These are phyloP conservation scores for Notamacropus eugenii DNA, from an alignment of 2,797 vertebrate species.

Conservation along the genomic window DNA sequence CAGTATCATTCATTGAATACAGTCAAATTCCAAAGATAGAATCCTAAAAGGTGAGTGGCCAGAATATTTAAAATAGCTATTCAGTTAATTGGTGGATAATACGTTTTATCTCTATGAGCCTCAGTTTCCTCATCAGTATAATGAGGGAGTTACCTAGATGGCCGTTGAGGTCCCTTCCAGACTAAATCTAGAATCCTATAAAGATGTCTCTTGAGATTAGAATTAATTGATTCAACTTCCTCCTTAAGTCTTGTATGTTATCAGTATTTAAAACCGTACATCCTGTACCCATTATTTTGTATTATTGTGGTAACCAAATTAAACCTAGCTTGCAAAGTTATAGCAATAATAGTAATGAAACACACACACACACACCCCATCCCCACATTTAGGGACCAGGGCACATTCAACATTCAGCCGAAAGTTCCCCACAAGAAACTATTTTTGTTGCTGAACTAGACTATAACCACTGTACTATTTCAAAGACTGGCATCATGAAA, in stretches of 20 bases:
- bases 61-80: conserved; percentile 30
- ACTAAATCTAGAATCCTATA: neutral
- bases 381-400: neutral
- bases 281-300: conserved; percentile 41
- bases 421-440: conserved; percentile 34
- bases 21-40: conserved; percentile 44
- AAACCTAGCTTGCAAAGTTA: conserved; percentile 43
- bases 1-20: conserved; percentile 14
- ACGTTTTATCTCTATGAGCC: neutral
- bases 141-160: conserved; percentile 17
- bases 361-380: neutral
- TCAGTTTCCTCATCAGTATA: neutral
- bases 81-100: conserved; percentile 20
- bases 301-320: conserved; percentile 22
- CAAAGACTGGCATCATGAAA: neutral
- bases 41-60: conserved; percentile 6
- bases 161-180: neutral
- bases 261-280: neutral
- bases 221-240: neutral
- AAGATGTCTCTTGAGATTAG: neutral
- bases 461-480: conserved; percentile 14
- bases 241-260: neutral
- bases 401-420: conserved; percentile 24
- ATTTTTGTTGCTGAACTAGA: conserved; percentile 8
- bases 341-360: conserved; percentile 18